Conservation (phyloP, 1,140 invertebrate species). For the Oryzaephilus surinamensis region DNA sequence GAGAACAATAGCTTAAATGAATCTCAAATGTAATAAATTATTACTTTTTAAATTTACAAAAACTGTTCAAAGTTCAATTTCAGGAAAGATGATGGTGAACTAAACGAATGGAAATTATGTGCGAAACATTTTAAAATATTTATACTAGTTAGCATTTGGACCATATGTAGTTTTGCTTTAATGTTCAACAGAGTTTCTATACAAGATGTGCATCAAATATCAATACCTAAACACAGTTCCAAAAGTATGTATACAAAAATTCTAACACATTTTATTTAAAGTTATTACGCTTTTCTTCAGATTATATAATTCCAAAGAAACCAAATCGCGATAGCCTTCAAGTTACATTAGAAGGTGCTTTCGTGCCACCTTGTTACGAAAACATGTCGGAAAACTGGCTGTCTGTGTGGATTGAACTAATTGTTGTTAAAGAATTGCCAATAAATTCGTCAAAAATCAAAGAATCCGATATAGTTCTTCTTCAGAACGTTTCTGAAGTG, state of each 20-base stretch:
- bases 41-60: too few relatives aligned
- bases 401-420: slow-evolving; percentile 41
- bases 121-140: slow-evolving; percentile 32
- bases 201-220: slow-evolving; percentile 47
- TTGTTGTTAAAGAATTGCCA: slow-evolving; percentile 22
- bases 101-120: neutral
- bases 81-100: too few relatives aligned
- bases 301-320: slow-evolving; percentile 34
- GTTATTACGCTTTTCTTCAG: slow-evolving; percentile 29
- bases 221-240: slow-evolving; percentile 39
- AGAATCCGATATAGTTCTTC: slow-evolving; percentile 18
- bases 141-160: slow-evolving; percentile 43
- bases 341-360: slow-evolving; percentile 40
- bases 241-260: slow-evolving; percentile 34
- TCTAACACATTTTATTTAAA: slow-evolving; percentile 5
- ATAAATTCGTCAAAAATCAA: slow-evolving; percentile 16
- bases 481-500: slow-evolving; percentile 41
- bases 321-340: slow-evolving; percentile 31
- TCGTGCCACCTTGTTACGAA: slow-evolving; percentile 37
- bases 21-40: too few relatives aligned
- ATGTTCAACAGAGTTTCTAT: slow-evolving; percentile 54
- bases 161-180: slow-evolving; percentile 52
- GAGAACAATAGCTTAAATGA: too few relatives aligned
- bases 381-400: slow-evolving; percentile 39
- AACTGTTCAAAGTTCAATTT: too few relatives aligned